Conservation (phyloP, 2,888 invertebrate species). For the Strigamia crassipes region DNA sequence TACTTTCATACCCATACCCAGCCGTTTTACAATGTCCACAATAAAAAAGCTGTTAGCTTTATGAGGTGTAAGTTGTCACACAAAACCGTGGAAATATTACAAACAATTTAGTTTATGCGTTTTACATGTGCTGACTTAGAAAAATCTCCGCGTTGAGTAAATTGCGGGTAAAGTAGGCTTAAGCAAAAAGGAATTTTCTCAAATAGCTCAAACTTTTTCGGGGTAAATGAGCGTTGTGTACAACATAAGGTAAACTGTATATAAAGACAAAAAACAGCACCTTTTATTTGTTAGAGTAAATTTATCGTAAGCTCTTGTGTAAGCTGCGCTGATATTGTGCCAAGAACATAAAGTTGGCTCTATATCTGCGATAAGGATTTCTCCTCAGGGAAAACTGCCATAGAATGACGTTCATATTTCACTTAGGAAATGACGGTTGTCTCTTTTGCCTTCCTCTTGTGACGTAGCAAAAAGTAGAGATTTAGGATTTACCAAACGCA, state of each 20-base stretch:
- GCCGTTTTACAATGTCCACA: neutral
- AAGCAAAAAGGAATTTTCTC: neutral
- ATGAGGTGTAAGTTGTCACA: slow-evolving; percentile 26
- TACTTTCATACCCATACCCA: neutral
- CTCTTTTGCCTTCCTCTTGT: neutral
- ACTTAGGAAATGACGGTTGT: slow-evolving; percentile 25
- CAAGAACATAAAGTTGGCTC: slow-evolving; percentile 30
- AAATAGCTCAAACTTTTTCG: slow-evolving; percentile 2
- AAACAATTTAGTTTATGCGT: slow-evolving; percentile 25
- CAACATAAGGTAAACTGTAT: slow-evolving; percentile 30
- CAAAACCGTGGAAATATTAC: slow-evolving; percentile 6
- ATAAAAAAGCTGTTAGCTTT: slow-evolving; percentile 26
- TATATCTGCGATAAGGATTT: slow-evolving; percentile 26
- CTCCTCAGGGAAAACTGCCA: slow-evolving; percentile 25
- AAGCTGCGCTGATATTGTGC: slow-evolving; percentile 26
- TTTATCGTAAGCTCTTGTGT: slow-evolving; percentile 30
- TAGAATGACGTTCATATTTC: slow-evolving; percentile 30
- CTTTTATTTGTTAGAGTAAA: slow-evolving; percentile 30
- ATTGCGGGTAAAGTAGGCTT: neutral
- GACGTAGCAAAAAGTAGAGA: neutral
- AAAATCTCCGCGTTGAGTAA: neutral
- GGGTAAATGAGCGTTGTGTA: slow-evolving; percentile 1
- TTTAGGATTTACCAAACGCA: slow-evolving; percentile 10
- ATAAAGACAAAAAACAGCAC: slow-evolving; percentile 29
- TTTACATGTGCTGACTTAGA: neutral